phyloP scores from a whole-genome alignment of 2,113 vertebrate genomes.

The Ondatra zibethicus region DNA sequence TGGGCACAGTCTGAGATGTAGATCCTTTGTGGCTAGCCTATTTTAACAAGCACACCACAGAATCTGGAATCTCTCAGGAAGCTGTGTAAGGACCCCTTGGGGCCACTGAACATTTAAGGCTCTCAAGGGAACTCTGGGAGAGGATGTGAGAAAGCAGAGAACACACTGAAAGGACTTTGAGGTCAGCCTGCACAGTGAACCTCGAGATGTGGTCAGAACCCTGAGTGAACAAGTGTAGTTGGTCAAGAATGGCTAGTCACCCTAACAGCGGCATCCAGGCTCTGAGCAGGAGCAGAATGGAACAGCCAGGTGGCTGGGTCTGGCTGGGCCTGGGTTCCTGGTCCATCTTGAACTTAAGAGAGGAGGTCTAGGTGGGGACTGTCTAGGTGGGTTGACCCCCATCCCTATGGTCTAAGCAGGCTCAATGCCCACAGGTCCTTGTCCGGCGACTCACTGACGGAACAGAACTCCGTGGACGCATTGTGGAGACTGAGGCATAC shows the following conservation, averaged over 20 bases:
- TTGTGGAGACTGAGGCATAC: conserved; percentile 98
- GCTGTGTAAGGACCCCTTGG: background rate
- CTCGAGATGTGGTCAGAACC: background rate
- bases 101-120: background rate
- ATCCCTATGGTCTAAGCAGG: background rate
- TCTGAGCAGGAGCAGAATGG: background rate
- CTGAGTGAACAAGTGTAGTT: background rate
- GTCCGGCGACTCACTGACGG: conserved; percentile 91
- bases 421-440: conserved; percentile 88
- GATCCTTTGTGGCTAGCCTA: background rate
- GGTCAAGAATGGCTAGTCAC: background rate
- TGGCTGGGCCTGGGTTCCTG: background rate
- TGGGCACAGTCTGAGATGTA: background rate
- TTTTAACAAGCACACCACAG: background rate
- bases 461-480: conserved; percentile 91
- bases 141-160: background rate
- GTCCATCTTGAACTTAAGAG: background rate
- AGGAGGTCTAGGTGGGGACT: background rate
- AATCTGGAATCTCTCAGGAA: background rate
- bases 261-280: background rate
- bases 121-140: background rate
- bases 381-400: background rate
- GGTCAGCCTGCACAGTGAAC: background rate
- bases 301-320: background rate
- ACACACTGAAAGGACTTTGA: background rate